Evolutionary conservation across 2,797 vertebrate species (phyloP).

Genomic region (Arrhamphus sclerolepis): DNA sequence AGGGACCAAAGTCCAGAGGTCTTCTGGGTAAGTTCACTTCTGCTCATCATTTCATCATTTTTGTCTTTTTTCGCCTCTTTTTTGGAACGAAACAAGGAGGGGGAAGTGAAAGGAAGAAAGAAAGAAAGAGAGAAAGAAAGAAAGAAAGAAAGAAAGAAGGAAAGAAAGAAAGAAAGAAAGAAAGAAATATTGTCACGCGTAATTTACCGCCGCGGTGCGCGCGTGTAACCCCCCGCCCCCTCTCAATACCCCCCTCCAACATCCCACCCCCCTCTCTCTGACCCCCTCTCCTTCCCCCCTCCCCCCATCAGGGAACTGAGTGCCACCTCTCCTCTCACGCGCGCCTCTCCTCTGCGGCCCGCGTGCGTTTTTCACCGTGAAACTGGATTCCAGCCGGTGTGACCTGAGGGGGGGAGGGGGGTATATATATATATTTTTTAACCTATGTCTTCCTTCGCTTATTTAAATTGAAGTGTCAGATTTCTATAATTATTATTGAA

Average conservation of each 20-base stretch:
- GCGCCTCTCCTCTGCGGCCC: conserved; percentile 45
- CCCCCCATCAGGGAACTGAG: conserved; percentile 38
- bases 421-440: neutral
- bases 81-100: too few relatives aligned
- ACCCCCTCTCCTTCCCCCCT: conserved; percentile 10
- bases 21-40: neutral
- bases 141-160: too few relatives aligned
- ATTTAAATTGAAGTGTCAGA: neutral
- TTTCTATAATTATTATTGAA: neutral
- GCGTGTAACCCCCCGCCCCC: conserved; percentile 47
- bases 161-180: too few relatives aligned
- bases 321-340: conserved; percentile 47
- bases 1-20: too few relatives aligned
- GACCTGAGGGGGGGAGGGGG: conserved; percentile 51
- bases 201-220: conserved; percentile 60
- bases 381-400: conserved; percentile 77
- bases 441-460: neutral
- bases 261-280: neutral
- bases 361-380: conserved; percentile 74
- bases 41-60: too few relatives aligned
- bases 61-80: too few relatives aligned
- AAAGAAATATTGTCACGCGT: conserved; percentile 64
- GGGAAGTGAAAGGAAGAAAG: too few relatives aligned
- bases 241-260: too few relatives aligned
- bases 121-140: neutral